Evolutionary conservation across 64 coral and sea anemone genomes (phyloP).

Genomic region (Dendrophyllia cribrosa): DNA sequence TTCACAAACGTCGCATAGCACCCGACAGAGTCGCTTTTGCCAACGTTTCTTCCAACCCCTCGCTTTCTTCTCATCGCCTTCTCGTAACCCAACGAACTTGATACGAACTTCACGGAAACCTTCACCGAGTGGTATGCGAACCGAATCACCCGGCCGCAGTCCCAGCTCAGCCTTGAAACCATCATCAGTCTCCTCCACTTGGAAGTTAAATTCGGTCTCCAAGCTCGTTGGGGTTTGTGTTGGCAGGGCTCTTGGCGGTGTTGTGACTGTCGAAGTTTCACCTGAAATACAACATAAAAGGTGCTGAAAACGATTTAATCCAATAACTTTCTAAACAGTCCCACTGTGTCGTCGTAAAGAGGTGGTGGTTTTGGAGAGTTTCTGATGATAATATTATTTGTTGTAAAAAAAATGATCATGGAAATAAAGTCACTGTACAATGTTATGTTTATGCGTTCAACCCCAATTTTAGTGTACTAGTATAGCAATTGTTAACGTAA

Average conservation of each 20-base stretch:
- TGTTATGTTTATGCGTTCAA: too few relatives aligned
- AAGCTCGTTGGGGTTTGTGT: background rate
- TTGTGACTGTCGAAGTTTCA: background rate
- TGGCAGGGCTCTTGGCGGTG: background rate
- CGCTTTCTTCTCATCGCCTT: conserved; percentile 31
- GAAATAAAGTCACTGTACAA: too few relatives aligned
- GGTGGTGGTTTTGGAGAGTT: too few relatives aligned
- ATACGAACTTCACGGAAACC: conserved; percentile 56
- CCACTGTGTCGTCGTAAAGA: too few relatives aligned
- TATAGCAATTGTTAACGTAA: too few relatives aligned
- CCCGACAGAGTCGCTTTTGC: conserved; percentile 83
- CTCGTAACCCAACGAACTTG: conserved; percentile 77
- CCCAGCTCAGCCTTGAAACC: conserved; percentile 74
- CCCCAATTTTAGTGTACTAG: too few relatives aligned
- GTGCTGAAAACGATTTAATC: too few relatives aligned
- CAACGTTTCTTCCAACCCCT: conserved; percentile 72
- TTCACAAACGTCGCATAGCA: conserved; percentile 66
- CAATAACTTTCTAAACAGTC: too few relatives aligned
- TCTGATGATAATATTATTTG: background rate
- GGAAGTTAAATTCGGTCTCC: conserved; percentile 24
- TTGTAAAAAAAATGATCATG: background rate
- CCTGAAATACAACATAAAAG: background rate
- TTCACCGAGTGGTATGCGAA: conserved; percentile 76
- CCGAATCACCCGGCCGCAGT: conserved; percentile 68
- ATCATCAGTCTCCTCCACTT: conserved; percentile 42